A percentile compares a stretch with the other conserved stretches of the same genome.
Conservation (phyloP, 2,113 vertebrate species). For the Melanostigma gelatinosum region DNA sequence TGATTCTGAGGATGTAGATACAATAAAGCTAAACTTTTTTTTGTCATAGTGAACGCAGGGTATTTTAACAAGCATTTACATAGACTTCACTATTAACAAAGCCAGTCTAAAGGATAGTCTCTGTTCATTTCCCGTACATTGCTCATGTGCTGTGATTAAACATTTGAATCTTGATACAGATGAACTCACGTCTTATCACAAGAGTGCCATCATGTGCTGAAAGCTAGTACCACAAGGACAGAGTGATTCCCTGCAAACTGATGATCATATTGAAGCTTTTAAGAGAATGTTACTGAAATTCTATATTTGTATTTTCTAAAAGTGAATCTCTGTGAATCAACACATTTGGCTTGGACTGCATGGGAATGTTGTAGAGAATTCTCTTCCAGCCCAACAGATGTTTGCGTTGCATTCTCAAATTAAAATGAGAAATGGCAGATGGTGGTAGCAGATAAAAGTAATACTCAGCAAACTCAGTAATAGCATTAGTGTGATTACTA, state of each 20-base stretch:
- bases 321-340: neutral
- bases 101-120: neutral
- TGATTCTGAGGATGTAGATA: neutral
- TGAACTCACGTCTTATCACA: neutral
- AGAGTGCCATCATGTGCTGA: slow-evolving; percentile 47
- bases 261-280: neutral
- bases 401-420: neutral
- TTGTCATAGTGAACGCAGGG: neutral
- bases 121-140: neutral
- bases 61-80: neutral
- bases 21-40: neutral
- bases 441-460: neutral
- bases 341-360: too few species aligned
- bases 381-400: neutral
- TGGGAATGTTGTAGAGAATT: neutral
- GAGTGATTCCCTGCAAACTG: neutral
- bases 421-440: neutral
- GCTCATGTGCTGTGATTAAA: neutral
- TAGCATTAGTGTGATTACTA: neutral
- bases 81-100: neutral
- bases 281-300: neutral
- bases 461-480: neutral
- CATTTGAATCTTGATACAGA: neutral
- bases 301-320: neutral
- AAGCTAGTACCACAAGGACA: neutral